Conservation (phyloP, 2,113 vertebrate genomes). For the Indicator indicator region DNA sequence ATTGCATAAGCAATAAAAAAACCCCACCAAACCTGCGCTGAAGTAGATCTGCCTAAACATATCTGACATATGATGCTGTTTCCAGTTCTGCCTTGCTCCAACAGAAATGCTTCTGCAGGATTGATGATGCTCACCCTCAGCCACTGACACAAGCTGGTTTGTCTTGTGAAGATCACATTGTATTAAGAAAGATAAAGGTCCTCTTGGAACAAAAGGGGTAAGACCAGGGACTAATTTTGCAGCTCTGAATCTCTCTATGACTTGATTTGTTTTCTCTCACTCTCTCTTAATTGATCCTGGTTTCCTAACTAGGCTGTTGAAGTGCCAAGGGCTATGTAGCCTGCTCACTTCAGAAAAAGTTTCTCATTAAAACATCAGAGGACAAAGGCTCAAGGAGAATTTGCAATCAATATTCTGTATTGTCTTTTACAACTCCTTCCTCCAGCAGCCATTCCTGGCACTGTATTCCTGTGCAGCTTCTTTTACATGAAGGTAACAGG, state of each 20-base stretch:
- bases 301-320: not conserved
- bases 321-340: not conserved
- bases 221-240: not conserved
- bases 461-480: not conserved
- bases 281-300: not conserved
- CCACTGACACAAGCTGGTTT: not conserved
- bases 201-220: not conserved
- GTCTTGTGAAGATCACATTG: not conserved
- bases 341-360: not conserved
- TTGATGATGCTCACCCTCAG: not conserved
- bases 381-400: conserved; percentile 29
- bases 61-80: not conserved
- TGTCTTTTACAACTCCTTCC: not conserved
- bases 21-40: not conserved
- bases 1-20: not conserved
- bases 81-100: not conserved
- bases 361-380: conserved; percentile 4
- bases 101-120: not conserved
- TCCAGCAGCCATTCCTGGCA: not conserved
- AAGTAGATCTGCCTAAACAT: not conserved
- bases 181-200: not conserved
- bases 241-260: not conserved
- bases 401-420: conserved; percentile 13
- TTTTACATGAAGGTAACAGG: not conserved
- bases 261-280: not conserved